Evolutionary conservation across 2,888 invertebrate species (phyloP), one percentile per base, ranked within the genome.

Genomic region (Eristalis arbustorum): DNA sequence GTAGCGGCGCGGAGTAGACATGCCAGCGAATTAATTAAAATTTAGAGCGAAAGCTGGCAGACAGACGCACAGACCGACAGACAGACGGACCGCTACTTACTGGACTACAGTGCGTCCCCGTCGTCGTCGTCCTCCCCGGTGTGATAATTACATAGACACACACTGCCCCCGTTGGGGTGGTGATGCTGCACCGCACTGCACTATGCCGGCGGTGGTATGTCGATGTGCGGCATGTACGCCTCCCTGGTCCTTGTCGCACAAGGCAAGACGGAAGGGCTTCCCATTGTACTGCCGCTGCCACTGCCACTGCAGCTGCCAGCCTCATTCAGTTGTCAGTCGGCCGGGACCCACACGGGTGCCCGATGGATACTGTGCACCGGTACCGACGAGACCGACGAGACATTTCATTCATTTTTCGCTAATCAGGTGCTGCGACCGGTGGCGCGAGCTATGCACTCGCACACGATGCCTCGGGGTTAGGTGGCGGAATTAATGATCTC

Each of bases 21-120:
- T 79, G 83, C 82, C 74, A 83, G 78, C 72, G 78, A 83, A 87
- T 87, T 87, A 87, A 87, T 87, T 87, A 87, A 87, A 87, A 87
- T 87, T 83, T 83, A 87, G 87, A 83, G 78, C 78, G 75, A 75
- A 82, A 87, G 82, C 82, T 62, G 64, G 49, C 74, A 82, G 82
- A 75, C 72, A 81, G 67, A 80, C 79, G 37, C 23, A 59, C 79
- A 79, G 76, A 73, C 71, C 71, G 64, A 82, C 75, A 78, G 78
- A 71, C 59, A 76, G 72, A 80, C 49, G 8, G 49, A 49, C 49
- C n/a, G 71, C 68, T 69, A 37, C 83, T 75, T 59, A 74, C 83
- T 83, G 78, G 83, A 87, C 83, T 71, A 76, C 71, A 83, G 75
- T 18, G 49, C 83, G 69, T 57, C 72, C 73, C 75, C 49, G 42